Conservation (phyloP, 1,140 invertebrate species). For the Lepeophtheirus salmonis region DNA sequence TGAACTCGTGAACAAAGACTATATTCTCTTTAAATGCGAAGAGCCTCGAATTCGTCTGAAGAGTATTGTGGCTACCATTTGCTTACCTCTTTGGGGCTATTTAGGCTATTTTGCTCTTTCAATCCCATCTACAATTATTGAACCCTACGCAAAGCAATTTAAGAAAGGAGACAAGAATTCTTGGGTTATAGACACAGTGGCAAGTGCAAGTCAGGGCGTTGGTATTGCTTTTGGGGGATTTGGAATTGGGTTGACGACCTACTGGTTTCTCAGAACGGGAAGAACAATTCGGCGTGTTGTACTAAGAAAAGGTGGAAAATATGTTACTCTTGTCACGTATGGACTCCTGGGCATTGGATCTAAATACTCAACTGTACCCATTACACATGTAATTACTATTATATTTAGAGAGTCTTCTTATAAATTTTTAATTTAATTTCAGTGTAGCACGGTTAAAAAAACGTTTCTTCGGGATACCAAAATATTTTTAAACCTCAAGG, state of each 20-base stretch:
- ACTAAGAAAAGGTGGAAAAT: slow-evolving; percentile 11
- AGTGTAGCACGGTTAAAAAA: neutral
- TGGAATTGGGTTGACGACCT: neutral
- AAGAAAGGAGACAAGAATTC: neutral
- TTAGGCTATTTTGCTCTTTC: neutral
- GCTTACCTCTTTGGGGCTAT: slow-evolving; percentile 1
- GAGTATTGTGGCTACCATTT: neutral
- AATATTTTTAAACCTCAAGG: slow-evolving; percentile 4
- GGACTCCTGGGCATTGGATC: slow-evolving; percentile 3
- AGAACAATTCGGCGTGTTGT: neutral
- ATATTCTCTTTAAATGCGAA: slow-evolving; percentile 1
- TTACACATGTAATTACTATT: slow-evolving; percentile 1
- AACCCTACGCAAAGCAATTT: neutral
- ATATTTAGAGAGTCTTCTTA: too few relatives aligned
- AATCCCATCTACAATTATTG: neutral
- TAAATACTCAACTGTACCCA: neutral
- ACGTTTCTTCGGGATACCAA: neutral
- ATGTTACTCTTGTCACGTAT: slow-evolving; percentile 10
- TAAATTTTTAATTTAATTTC: slow-evolving; percentile 1
- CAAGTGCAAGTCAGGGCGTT: slow-evolving; percentile 3
- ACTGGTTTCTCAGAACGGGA: neutral
- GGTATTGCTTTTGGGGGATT: neutral
- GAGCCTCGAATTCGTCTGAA: neutral
- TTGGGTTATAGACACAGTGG: slow-evolving; percentile 2
- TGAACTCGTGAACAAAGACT: neutral